phyloP scores from a whole-genome alignment of 1,140 invertebrate species.

The Stenopsyche tienmushanensis region DNA sequence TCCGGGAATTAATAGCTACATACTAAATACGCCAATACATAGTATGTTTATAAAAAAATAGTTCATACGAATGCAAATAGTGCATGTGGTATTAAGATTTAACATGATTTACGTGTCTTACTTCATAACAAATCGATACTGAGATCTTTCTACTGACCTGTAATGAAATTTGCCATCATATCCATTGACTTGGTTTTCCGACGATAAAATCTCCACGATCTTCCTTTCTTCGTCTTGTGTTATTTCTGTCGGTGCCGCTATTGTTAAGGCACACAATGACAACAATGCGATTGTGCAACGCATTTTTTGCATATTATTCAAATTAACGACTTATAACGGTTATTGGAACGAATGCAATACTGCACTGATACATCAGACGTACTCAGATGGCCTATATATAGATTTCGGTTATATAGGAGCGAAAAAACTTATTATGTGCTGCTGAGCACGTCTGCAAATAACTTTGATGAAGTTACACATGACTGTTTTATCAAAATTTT shows the following conservation, averaged over 20 bases:
- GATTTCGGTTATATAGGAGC: too few relatives aligned
- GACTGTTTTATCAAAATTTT: background rate
- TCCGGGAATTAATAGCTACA: too few relatives aligned
- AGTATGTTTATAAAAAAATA: too few relatives aligned
- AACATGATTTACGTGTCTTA: too few relatives aligned
- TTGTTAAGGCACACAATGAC: background rate
- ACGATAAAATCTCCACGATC: conserved; percentile 47
- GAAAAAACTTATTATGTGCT: too few relatives aligned
- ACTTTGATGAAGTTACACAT: too few relatives aligned
- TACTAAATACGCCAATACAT: too few relatives aligned
- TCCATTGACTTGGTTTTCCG: conserved; percentile 46
- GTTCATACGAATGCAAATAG: too few relatives aligned
- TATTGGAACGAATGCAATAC: background rate
- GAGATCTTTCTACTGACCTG: conserved; percentile 46
- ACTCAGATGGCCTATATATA: conserved; percentile 2
- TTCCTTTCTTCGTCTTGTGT: conserved; percentile 2
- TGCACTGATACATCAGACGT: conserved; percentile 14
- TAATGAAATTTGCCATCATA: conserved; percentile 50
- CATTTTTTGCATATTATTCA: conserved; percentile 1
- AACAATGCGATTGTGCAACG: background rate
- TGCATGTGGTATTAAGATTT: too few relatives aligned
- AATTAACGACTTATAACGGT: background rate
- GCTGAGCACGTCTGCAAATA: too few relatives aligned
- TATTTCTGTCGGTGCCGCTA: background rate
- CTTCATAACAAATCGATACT: background rate